Base-by-base conservation (phyloP, 2,888 invertebrate genomes). In the Trachelus troglodyta region DNA sequence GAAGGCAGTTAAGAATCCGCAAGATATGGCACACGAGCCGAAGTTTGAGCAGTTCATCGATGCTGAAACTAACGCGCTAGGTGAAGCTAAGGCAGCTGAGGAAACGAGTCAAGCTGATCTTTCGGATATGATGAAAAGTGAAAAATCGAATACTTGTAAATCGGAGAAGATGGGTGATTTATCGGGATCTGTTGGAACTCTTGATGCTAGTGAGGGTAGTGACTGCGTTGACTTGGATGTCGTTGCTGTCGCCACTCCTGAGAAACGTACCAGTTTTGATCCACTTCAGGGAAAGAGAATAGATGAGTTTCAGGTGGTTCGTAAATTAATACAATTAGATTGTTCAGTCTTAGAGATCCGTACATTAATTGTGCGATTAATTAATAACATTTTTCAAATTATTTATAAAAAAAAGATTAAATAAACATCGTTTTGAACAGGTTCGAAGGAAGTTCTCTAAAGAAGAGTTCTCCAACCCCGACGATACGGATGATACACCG, bases 401-500 rank as follows among this genome's bases (percentile, higher is more conserved):
- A 81, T 31, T 23, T 9, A 31, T 33, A 11, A 33, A 15, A 11
- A 11, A 40, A 74, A 81, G 76, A 77, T 23, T 73, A 11, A 75
- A 37, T 15, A 73, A 56, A 31, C 2, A 56, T 56, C 9, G 23
- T 73, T 73, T 76, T 75, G 77, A 80, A 12, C 75, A 89, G 89
- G 78, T 89, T 4, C 85, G 86, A 74, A 84, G 90, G 71, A 90
- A 90, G 79, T 86, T 89, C 69, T 89, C 88, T 0, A 91, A 90
- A 76, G 90, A 91, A 76, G 91, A 91, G 77, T 86, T 88, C n/a
- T 90, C 89, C 6, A 91, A 90, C 81, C 85, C 89, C 9, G 91
- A 91, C 69, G 91, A 91, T 75, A 90, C 89, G 23, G 90, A 90
- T 33, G 90, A 90, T n/a, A 85, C 86, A 15, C 87, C 85, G 0